Evolutionary conservation across 2,113 vertebrate species (phyloP).

Genomic region (Vireo altiloquus): DNA sequence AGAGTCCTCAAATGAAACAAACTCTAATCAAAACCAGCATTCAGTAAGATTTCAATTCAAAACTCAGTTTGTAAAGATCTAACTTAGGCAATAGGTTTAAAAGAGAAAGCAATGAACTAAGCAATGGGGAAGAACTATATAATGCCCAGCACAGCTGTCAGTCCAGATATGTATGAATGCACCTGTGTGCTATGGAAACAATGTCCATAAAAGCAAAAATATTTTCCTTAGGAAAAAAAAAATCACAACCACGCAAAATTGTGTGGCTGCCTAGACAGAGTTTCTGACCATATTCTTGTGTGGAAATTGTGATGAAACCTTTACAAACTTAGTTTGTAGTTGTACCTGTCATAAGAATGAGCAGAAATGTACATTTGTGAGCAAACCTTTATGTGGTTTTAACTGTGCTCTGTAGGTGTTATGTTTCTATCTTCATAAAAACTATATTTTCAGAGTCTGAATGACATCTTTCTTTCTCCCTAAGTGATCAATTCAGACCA

Average conservation of each 20-base stretch:
- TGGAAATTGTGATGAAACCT: background rate
- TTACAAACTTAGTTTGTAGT: background rate
- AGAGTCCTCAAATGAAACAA: background rate
- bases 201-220: background rate
- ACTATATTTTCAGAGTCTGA: background rate
- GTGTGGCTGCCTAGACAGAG: background rate
- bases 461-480: background rate
- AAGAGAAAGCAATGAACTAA: background rate
- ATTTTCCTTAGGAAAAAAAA: background rate
- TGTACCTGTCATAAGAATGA: background rate
- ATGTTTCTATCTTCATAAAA: background rate
- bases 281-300: background rate
- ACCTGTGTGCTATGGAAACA: background rate
- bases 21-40: background rate
- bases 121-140: background rate
- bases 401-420: background rate
- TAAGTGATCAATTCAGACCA: background rate
- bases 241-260: background rate
- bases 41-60: background rate
- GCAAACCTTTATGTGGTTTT: background rate
- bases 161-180: background rate
- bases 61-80: background rate
- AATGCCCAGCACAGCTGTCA: background rate
- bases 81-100: background rate
- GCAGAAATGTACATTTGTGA: background rate